Base-by-base conservation (phyloP, 2,113 vertebrate species). In the Chaetodon trifascialis region DNA sequence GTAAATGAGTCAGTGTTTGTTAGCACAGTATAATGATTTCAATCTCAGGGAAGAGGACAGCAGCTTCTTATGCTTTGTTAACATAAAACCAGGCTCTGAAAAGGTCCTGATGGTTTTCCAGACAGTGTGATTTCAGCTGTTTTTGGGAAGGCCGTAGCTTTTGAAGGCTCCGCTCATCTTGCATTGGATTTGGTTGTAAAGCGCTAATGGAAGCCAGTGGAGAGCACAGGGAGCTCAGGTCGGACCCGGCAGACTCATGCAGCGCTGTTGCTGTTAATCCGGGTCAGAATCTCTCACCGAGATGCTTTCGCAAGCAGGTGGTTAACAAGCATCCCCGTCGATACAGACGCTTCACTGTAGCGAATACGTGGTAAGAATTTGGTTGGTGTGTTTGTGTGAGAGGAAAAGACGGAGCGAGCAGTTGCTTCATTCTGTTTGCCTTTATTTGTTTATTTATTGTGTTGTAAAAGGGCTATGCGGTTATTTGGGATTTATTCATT, bases 291-390 rank as follows among this genome's bases (percentile, higher is more conserved):
- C 94, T 94, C 34, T 96, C 96, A 6, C 95, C 96, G 0, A 96
- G 95, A 91, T 95, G 95, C 75, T 97, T 97, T 93, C 94, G 96
- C 95, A 98, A 97, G 95, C 96, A 97, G 92, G 88, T 95, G 91
- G 88, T 95, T 54, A 97, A 96, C 86, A 97, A 97, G 90, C 96
- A 94, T 92, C 95, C 96, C 76, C 95, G 96, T 52, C 96, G 97
- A 82, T 95, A 96, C 25, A 95, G 97, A 2, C 96, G 97, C 2
- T 98, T 98, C 86, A 97, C 97, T 0, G 96, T 98, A 90, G 96
- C 97, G 23, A 96, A 98, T 86, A 96, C 96, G 4, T 97, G 96
- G 96, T 97, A 96, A 97, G 90, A 68, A n/a, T 65, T 58, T 17
- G 7, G 25, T 34, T 25, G 9, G 47, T 64, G 21, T 40, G 17